Base-by-base conservation (phyloP, 2,888 invertebrate genomes). In the Diogma glabrata region DNA sequence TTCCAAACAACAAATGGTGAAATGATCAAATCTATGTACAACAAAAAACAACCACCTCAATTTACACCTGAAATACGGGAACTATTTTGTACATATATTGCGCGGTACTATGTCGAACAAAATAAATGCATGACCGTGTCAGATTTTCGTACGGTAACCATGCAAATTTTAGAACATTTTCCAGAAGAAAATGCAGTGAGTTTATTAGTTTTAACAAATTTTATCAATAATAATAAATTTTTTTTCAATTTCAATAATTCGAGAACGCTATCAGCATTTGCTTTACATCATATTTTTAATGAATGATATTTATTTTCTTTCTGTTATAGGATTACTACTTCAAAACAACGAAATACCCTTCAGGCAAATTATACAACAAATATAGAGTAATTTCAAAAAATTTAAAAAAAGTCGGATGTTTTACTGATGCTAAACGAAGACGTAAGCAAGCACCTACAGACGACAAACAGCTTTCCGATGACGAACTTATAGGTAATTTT, bases 161-260 rank as follows among this genome's bases (percentile, higher is more conserved):
- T 4, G 10, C 38, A 38, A 38, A 38, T 38, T 10, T 9, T 38
- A 17, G 38, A 38, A 38, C 17, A 17, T 16, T 38, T 38, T 16
- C 38, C 38, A 38, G 38, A 38, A 38, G 38, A 38, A 38, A 17
- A 38, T n/a, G 19, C 38, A 12, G 38, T 38, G 17, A 38, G 38
- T 38, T 17, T 38, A 28, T 28, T 12, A 12, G 10, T 28, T 12
- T 3, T 28, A 28, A 1, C n/a, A 2, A 28, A 28, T 28, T 12
- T 28, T 12, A 10, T 28, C 10, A 28, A 28, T 28, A 28, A n/a
- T 28, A 28, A 28, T 28, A 12, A 28, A 28, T 10, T 28, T 12
- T 12, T 3, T 4, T 28, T 10, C 12, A 28, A 9, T 28, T 28
- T 12, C 10, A 28, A 28, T 28, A 12, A 28, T 28, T 28, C 10